Evolutionary conservation across 2,113 vertebrate species (phyloP).

Genomic region (Suncus etruscus): DNA sequence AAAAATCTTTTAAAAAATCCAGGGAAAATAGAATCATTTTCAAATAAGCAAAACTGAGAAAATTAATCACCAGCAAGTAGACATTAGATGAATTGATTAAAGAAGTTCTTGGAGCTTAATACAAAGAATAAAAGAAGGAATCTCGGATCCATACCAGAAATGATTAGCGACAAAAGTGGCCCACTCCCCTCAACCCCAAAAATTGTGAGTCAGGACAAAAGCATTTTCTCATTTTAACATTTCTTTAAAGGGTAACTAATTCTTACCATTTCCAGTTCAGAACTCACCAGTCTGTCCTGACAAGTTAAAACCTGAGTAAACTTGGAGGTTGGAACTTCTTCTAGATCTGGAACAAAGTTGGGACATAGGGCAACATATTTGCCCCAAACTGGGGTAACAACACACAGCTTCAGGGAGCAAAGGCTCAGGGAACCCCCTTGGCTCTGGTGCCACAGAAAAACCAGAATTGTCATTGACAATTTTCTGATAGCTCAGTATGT

Average conservation of each 20-base stretch:
- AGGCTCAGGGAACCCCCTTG: background rate
- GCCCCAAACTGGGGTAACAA: background rate
- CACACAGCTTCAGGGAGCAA: background rate
- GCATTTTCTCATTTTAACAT: background rate
- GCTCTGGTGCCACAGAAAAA: no score
- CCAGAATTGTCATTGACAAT: no score
- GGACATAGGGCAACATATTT: no score
- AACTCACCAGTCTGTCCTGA: background rate
- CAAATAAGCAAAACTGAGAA: slow-evolving; percentile 1
- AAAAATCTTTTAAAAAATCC: background rate
- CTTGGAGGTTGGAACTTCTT: background rate
- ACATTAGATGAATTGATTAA: background rate
- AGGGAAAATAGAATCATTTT: background rate
- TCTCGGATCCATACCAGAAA: background rate
- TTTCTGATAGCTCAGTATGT: background rate
- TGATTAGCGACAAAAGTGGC: background rate
- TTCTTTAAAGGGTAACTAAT: background rate
- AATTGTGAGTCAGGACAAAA: background rate
- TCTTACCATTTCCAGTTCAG: background rate
- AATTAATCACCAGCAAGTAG: background rate
- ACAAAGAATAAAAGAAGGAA: background rate
- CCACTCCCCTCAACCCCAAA: no score
- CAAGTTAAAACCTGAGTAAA: background rate
- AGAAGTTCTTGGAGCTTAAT: background rate
- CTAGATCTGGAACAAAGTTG: background rate